phyloP scores from a whole-genome alignment of 1,140 invertebrate genomes.

The Aphis gossypii region DNA sequence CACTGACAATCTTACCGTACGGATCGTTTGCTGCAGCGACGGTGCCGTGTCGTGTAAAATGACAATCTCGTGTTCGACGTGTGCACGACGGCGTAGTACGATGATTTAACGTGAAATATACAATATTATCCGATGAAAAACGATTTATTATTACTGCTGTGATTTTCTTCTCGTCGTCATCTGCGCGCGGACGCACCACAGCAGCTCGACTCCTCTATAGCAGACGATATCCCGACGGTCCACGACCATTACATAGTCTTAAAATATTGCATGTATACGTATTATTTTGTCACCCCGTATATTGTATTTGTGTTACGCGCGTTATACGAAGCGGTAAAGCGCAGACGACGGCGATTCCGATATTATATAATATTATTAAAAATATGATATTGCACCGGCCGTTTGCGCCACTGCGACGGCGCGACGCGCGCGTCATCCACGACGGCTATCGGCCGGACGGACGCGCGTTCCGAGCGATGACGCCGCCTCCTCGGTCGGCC shows the following conservation, averaged over 20 bases:
- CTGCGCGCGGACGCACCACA: no score
- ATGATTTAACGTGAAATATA: background rate
- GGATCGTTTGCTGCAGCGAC: conserved; percentile 1
- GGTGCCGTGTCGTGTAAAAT: background rate
- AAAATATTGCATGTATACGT: background rate
- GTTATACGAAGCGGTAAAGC: background rate
- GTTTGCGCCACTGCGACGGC: background rate
- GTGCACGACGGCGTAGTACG: background rate
- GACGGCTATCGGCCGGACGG: no score
- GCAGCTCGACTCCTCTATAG: background rate
- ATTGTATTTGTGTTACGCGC: background rate
- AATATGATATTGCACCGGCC: background rate
- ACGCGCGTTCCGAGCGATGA: background rate
- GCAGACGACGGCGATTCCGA: background rate
- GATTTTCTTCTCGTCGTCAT: background rate
- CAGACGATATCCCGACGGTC: background rate
- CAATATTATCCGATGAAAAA: background rate
- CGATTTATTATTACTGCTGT: background rate
- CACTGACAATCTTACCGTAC: background rate
- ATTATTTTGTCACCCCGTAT: no score
- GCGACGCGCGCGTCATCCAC: background rate
- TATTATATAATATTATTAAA: background rate
- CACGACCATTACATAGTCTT: background rate
- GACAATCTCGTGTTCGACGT: background rate
- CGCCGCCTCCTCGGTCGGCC: background rate